Base-by-base conservation (phyloP, 2,888 invertebrate species). In the Cerastoderma edule region DNA sequence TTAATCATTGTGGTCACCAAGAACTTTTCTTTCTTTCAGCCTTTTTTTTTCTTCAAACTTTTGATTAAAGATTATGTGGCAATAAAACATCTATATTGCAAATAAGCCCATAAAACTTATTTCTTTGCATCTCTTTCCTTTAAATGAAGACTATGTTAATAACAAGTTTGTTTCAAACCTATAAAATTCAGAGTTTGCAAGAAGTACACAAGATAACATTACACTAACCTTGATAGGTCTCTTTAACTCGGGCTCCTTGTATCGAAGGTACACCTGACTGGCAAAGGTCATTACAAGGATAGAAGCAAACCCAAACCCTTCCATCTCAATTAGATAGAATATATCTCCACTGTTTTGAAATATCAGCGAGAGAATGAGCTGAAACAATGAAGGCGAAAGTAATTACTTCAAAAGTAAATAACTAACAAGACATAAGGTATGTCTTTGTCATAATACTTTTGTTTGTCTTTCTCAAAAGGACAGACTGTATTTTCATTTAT, bases 211-310 rank as follows among this genome's bases (percentile, higher is more conserved):
- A n/a, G n/a, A n/a, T n/a, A n/a, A n/a, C n/a, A n/a, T n/a, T n/a
- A n/a, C n/a, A 60, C 33, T 35, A n/a, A 93, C 93, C 88, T 91
- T 97, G 73, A 98, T 98, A 60, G 97, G 98, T 85, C 98, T 94
- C 1, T 94, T 93, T 93, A 97, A 94, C 75, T 96, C 93, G 0
- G 98, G 98, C 85, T 94, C 94, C 90, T 95, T 97, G 93, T 95
- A 96, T 50, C 98, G 94, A 80, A 98, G 94, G 94, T 96, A 97
- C 35, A 87, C 87, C 57, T 90, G 90, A 32, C 89, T 89, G 22
- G 89, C 90, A 84, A 90, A 88, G 50, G 89, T 89, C 70, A 90
- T 86, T 44, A 88, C 87, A 2, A 90, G 80, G 32, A 90, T 82
- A 6, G 87, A 70, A 0, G 90, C 90, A 85, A 90, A 90, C 6